These are phyloP conservation scores for Corydoras maculifer DNA, from an alignment of 2,113 vertebrate species.

Conservation along the genomic window DNA sequence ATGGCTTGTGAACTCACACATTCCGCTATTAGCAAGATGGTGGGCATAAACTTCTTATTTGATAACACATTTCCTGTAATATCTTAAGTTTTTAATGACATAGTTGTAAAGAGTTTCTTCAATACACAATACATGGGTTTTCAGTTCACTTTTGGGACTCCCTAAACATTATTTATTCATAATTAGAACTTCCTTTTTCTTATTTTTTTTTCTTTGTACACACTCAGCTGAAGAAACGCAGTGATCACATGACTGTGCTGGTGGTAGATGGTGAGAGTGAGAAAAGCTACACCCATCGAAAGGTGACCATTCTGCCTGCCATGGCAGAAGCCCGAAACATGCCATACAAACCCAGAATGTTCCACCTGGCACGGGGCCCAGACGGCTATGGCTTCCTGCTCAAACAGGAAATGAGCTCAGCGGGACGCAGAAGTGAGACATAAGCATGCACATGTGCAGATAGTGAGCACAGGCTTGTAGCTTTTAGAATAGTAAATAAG, in stretches of 20 bases:
- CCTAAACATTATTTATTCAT: too few relatives aligned
- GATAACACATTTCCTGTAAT: not conserved
- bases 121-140: too few relatives aligned
- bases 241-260: slow-evolving; percentile 71
- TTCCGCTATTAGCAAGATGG: slow-evolving; percentile 67
- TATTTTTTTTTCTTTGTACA: slow-evolving; percentile 5
- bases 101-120: too few relatives aligned
- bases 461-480: not conserved
- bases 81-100: not conserved
- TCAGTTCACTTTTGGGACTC: too few relatives aligned
- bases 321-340: slow-evolving; percentile 70
- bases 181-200: not conserved
- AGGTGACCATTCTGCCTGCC: slow-evolving; percentile 67
- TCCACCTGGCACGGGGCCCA: slow-evolving; percentile 69
- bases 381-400: slow-evolving; percentile 85
- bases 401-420: slow-evolving; percentile 68
- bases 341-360: slow-evolving; percentile 65
- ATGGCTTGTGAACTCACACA: slow-evolving; percentile 62
- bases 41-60: slow-evolving; percentile 45
- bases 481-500: too few relatives aligned
- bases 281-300: slow-evolving; percentile 62
- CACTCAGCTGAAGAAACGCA: slow-evolving; percentile 71
- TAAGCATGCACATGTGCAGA: not conserved
- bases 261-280: slow-evolving; percentile 74
- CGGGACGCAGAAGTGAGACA: slow-evolving; percentile 60